Percentiles rank a stretch among this genome's conserved stretches.
These are phyloP conservation scores for Pasiphila rectangulata DNA, from an alignment of 2,888 invertebrate species.

Conservation along the genomic window DNA sequence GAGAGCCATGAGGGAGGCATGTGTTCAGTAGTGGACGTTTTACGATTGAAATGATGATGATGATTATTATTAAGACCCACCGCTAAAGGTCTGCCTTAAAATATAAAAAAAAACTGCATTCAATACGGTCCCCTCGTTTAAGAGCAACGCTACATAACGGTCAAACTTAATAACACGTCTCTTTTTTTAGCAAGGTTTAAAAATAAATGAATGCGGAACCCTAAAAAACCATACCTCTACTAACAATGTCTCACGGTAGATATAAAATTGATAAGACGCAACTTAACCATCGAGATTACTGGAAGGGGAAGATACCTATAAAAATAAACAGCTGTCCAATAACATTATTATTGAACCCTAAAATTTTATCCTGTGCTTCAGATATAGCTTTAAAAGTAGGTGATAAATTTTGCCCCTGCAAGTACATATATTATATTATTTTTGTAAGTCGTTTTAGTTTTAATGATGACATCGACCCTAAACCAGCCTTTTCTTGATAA, in stretches of 20 bases:
- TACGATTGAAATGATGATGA: no score
- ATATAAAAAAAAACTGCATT: no score
- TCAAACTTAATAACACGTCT: constrained; percentile 27
- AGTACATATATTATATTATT: neutral
- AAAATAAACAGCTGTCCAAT: constrained; percentile 27
- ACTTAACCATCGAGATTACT: constrained; percentile 30
- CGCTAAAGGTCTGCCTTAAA: no score
- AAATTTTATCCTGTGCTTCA: constrained; percentile 26
- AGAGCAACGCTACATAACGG: no score
- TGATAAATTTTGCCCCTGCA: constrained; percentile 3
- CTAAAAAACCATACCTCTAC: constrained; percentile 39
- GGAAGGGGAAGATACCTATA: constrained; percentile 23
- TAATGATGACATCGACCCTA: constrained; percentile 2
- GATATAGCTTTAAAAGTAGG: constrained; percentile 11
- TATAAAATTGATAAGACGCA: constrained; percentile 47
- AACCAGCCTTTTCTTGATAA: neutral
- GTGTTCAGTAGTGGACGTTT: no score
- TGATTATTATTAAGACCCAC: no score
- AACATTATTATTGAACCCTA: constrained; percentile 25
- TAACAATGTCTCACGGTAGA: constrained; percentile 39
- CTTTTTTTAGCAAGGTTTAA: no score
- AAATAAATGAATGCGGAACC: constrained; percentile 45
- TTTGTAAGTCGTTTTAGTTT: constrained; percentile 6
- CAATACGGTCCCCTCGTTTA: no score
- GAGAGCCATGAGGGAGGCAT: no score